Evolutionary conservation across 1,140 invertebrate species (phyloP).

Genomic region (Pseudomyrmex dendroicus): DNA sequence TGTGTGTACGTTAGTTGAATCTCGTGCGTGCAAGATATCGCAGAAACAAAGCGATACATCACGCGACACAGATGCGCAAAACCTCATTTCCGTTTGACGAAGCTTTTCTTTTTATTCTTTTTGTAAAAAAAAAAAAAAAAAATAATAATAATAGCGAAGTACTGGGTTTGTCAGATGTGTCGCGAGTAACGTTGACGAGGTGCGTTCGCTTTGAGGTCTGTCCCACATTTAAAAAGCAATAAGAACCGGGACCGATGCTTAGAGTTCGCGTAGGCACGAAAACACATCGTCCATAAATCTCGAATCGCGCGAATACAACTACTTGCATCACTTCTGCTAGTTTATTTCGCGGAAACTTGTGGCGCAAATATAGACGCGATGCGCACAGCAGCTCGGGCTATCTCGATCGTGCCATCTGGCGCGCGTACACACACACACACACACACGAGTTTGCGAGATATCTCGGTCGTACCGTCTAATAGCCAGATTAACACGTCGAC

Average conservation of each 20-base stretch:
- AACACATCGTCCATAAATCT: background rate
- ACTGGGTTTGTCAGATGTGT: background rate
- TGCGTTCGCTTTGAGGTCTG: too few relatives aligned
- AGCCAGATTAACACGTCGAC: constrained; percentile 54
- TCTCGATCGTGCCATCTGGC: constrained; percentile 51
- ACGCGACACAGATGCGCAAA: background rate
- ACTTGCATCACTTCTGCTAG: background rate
- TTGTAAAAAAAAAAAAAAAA: background rate
- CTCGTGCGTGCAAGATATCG: background rate
- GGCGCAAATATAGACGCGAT: constrained; percentile 41
- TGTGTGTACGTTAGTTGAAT: too few relatives aligned
- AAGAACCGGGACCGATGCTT: too few relatives aligned
- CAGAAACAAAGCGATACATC: background rate
- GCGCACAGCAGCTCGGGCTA: constrained; percentile 4
- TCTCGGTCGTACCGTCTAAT: constrained; percentile 36
- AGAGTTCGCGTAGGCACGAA: too few relatives aligned
- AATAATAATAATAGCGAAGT: too few relatives aligned
- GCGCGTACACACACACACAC: background rate
- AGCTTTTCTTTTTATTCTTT: background rate
- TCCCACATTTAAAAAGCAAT: too few relatives aligned
- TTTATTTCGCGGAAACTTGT: background rate
- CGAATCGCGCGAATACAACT: background rate
- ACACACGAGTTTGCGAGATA: constrained; percentile 31
- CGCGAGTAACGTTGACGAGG: too few relatives aligned
- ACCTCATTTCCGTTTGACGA: background rate